Base-by-base conservation (phyloP, 1,140 invertebrate genomes). In the Ylistrum balloti region DNA sequence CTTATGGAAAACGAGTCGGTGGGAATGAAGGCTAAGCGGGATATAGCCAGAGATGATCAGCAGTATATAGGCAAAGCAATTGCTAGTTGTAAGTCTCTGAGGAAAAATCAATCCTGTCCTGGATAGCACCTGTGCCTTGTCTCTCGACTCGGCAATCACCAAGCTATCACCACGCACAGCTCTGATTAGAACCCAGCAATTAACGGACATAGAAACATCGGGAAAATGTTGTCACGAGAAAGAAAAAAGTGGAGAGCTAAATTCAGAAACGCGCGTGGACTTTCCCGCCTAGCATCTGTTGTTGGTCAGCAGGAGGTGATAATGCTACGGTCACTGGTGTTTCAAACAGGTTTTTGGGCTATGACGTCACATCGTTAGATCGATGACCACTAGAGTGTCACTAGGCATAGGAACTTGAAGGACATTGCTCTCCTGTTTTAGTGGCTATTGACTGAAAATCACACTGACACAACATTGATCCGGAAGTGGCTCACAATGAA, bases 1-100 rank as follows among this genome's bases (percentile, higher is more conserved):
- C 56, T 74, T 28, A 74, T 74, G 17, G 56, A 74, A 74, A 74
- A 74, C 56, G 56, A 74, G 56, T 74, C n/a, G 56, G 56, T 74
- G 56, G 28, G 56, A 74, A 74, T 74, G 56, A 28, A n/a, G 56
- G 56, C 56, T 74, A 74, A 74, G 56, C 56, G 28, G 56, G 56
- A 74, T 74, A 5, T 28, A 74, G 28, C 56, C 56, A 74, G 56
- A 28, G 56, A 74, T 74, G 56, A 74, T 74, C 56, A 74, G n/a
- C 56, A n/a, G 22, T n/a, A 74, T n/a, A 74, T 74, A 74, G 56
- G 56, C 56, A 74, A 74, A 74, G 56, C 56, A 74, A 74, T 74
- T 74, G 56, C 56, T 74, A 74, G 56, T 74, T 74, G 56, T 74
- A 74, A 5, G 56, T 74, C 56, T 74, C 56, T 74, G 56, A 74